A percentile compares a stretch with the other conserved stretches of the same genome.
These are phyloP conservation scores for Tetanocera ferruginea DNA, from an alignment of 2,888 invertebrate species.

Conservation along the genomic window DNA sequence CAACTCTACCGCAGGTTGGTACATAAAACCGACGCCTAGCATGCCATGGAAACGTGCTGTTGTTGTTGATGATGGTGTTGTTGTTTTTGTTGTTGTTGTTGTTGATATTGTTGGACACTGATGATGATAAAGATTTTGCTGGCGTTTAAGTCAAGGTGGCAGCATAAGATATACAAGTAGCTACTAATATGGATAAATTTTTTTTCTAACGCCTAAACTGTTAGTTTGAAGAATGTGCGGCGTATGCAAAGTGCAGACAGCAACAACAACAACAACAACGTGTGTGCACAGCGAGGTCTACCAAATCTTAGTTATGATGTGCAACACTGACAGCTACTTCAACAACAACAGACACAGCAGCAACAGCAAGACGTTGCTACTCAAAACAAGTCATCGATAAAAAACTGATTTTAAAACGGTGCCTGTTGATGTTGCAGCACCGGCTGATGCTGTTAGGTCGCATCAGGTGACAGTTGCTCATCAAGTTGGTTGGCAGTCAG, in stretches of 20 bases:
- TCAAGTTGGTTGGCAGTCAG: conserved; percentile 1
- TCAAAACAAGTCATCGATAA: neutral
- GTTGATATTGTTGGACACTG: no score
- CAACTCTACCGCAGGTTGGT: no score
- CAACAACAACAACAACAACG: neutral
- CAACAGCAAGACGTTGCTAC: neutral
- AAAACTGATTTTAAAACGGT: conserved; percentile 29
- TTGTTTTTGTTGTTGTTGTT: no score
- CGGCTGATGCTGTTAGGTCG: neutral
- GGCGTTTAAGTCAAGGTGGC: no score
- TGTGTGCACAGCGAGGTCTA: neutral
- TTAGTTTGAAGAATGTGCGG: conserved; percentile 52
- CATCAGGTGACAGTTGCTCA: conserved; percentile 11
- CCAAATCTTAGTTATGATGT: conserved; percentile 49
- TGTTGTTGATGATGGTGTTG: no score
- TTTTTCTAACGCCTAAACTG: conserved; percentile 49
- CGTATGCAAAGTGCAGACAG: conserved; percentile 2
- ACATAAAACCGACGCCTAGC: no score
- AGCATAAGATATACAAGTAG: no score
- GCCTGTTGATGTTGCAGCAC: conserved; percentile 4
- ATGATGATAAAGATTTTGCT: no score
- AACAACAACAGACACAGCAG: conserved; percentile 29
- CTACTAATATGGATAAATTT: no score
- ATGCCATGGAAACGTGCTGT: no score
- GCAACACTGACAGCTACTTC: conserved; percentile 43